Evolutionary conservation across 1,140 invertebrate species (phyloP), one percentile per base, ranked within the genome.

Genomic region (Stegodyphus dumicola): DNA sequence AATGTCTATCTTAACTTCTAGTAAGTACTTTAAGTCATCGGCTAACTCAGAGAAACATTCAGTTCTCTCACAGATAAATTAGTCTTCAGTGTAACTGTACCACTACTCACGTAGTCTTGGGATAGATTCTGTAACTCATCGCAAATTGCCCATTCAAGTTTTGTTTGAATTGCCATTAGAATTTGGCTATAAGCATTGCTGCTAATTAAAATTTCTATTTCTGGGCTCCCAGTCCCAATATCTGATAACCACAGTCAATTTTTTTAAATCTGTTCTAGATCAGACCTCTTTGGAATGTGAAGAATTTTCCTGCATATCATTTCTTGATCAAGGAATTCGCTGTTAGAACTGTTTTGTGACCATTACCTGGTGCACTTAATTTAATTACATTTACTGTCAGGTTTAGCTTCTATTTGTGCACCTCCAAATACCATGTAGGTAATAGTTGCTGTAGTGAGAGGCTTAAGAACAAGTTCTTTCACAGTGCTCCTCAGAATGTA

Each of bases 141-240:
- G 5, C 56, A 60, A 60, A 60, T 60, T 17, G 56, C 5, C 56
- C 56, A 60, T 60, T 15, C 5, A 15, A 60, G 56, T 15, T 60
- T 60, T 60, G 56, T 60, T 60, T 60, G 56, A 60, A 60, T 60
- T 60, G 56, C 56, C 66, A 17, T 18, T 69, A 67, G 17, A 17
- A 73, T 5, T 73, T 17, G 56, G 15, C 56, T 5, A 60, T 60
- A 60, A 60, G 15, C 15, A 10, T 60, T 5, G 6, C 9, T 51
- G 7, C 70, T 49, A 49, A 73, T 73, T 73, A 73, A 73, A 13
- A 73, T 9, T 51, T 51, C 33, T 51, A 73, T 73, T 13, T 51
- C 48, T 13, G 70, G 6, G 1, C 18, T 48, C 17, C 70, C 70
- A 13, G 7, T 33, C 6, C 7, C 7, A 73, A 51, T 15, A 51